Evolutionary conservation across 1,140 invertebrate genomes (phyloP), one percentile per base, ranked within the genome.

Genomic region (Drosophila funebris): DNA sequence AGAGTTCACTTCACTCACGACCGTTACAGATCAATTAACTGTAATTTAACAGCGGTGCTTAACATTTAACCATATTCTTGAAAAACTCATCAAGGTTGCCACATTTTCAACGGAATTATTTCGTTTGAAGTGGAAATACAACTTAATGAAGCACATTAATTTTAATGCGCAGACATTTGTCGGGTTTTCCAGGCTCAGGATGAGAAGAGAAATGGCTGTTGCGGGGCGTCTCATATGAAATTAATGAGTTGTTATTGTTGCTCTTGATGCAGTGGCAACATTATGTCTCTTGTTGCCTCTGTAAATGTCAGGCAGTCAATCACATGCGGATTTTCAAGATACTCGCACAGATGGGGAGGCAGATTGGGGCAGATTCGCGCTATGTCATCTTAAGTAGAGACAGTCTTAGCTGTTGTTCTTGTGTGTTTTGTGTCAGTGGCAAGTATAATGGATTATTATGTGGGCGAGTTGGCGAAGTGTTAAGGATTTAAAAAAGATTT

Each of bases 61-160:
- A 33, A 14, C n/a, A 13, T n/a, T 14, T 27, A 18, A 50, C 11
- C 16, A 18, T 13, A 22, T 20, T 36, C 4, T 37, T 11, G 9
- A 2, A 20, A 18, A 31, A 20, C 13, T 20, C 33, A 14, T 56
- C 22, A 39, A 41, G 29, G 8, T 24, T 53, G 50, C 6, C 13
- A 37, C 50, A 39, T 11, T 39, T 56, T 20, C 50, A 36, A 22
- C 33, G 29, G 13, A 29, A 41, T 39, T 24, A 56, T 41, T 56
- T 37, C 36, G 36, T 24, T 56, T 56, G 53, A 41, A 24, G 53
- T 56, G 36, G 37, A 56, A 56, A 56, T 56, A 41, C 56, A 39
- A 36, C 66, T 70, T 83, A 83, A 83, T 83, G 76, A 83, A 61
- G 61, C 62, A 60, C 75, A 83, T 83, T 83, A 69, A 83, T 83